phyloP scores from a whole-genome alignment of 1,140 invertebrate genomes.

The Homarus americanus region DNA sequence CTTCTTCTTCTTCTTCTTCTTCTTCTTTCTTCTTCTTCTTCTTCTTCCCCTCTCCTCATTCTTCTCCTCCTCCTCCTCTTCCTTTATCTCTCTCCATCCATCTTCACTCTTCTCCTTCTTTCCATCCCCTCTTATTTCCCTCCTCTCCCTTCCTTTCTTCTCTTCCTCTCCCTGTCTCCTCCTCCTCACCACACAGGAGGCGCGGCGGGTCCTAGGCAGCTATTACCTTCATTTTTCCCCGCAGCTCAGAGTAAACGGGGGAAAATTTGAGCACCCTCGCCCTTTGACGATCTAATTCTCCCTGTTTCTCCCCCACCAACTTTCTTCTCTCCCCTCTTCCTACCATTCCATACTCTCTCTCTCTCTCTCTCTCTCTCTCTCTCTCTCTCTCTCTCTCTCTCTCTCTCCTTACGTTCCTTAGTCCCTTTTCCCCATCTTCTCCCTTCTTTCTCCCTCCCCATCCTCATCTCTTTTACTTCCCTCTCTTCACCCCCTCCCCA shows the following conservation, averaged over 20 bases:
- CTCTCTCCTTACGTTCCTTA: not conserved
- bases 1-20: not conserved
- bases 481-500: not conserved
- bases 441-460: not conserved
- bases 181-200: not conserved
- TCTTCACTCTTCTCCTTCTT: not conserved
- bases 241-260: slow-evolving; percentile 15
- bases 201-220: not conserved
- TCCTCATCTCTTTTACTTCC: not conserved
- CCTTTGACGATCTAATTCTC: slow-evolving; percentile 28
- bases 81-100: not conserved
- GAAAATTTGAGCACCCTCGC: slow-evolving; percentile 36
- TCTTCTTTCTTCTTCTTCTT: not conserved
- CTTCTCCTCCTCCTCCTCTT: not conserved
- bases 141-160: not conserved
- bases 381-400: not conserved
- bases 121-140: not conserved
- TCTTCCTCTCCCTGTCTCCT: not conserved
- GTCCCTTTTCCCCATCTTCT: not conserved
- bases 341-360: not conserved
- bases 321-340: not conserved
- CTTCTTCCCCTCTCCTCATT: not conserved
- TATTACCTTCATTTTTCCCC: slow-evolving; percentile 44
- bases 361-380: not conserved
- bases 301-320: not conserved